These are phyloP conservation scores for Meteorus sp. DNA, from an alignment of 1,140 invertebrate genomes.

Conservation along the genomic window DNA sequence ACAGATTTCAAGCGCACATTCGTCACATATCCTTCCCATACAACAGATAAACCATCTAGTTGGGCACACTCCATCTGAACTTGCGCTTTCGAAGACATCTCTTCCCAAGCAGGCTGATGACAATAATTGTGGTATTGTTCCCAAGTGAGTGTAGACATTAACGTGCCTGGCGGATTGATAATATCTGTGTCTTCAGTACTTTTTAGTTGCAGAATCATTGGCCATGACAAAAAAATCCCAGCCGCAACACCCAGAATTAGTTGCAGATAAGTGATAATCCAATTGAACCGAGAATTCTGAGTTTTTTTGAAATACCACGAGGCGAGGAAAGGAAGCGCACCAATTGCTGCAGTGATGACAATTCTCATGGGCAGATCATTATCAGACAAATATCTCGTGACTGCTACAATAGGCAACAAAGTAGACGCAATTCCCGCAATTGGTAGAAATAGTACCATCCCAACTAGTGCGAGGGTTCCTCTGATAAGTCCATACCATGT, in stretches of 20 bases:
- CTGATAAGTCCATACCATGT: conserved; percentile 78
- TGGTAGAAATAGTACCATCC: conserved; percentile 75
- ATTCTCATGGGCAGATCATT: conserved; percentile 66
- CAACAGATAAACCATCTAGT: conserved; percentile 66
- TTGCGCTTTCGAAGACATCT: conserved; percentile 65
- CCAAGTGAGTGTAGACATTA: conserved; percentile 60
- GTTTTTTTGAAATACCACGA: conserved; percentile 69
- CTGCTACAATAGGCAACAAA: conserved; percentile 71
- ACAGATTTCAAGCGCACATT: conserved; percentile 67
- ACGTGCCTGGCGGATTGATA: conserved; percentile 23
- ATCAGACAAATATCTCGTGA: conserved; percentile 70
- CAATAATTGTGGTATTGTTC: conserved; percentile 74
- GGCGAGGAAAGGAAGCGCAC: conserved; percentile 60
- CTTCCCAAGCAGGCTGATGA: conserved; percentile 68
- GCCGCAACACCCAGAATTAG: conserved; percentile 48
- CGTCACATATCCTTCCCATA: conserved; percentile 74
- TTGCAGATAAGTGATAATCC: conserved; percentile 69
- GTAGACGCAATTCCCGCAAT: conserved; percentile 75
- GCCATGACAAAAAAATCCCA: conserved; percentile 57
- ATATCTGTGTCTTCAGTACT: background rate
- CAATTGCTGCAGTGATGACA: conserved; percentile 61
- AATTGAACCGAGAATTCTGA: conserved; percentile 57
- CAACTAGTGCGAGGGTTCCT: conserved; percentile 74
- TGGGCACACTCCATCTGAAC: conserved; percentile 72
- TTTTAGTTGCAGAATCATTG: conserved; percentile 54